phyloP scores from a whole-genome alignment of 1,140 invertebrate species.

The Temnothorax curvispinosus region DNA sequence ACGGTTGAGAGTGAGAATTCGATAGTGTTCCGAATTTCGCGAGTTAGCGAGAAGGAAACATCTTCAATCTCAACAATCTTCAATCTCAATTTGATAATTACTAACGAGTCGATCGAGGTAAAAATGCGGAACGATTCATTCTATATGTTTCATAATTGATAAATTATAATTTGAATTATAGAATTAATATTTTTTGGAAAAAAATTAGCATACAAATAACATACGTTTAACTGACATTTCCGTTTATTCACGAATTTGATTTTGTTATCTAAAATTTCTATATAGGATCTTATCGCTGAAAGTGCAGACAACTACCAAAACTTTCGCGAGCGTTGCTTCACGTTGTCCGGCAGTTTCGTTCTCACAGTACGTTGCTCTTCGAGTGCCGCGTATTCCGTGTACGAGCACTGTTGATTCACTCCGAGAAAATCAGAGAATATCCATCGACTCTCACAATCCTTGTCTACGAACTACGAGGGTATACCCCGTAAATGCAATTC shows the following conservation, averaged over 20 bases:
- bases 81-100: not conserved
- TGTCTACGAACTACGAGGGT: conserved; percentile 32
- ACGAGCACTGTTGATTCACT: conserved; percentile 35
- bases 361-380: conserved; percentile 43
- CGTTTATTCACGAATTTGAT: not conserved
- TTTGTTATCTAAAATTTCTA: not conserved
- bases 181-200: not conserved
- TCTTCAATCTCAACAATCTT: not conserved
- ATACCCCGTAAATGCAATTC: conserved; percentile 50
- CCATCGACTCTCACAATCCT: conserved; percentile 45
- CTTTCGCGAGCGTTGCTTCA: conserved; percentile 19
- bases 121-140: not conserved
- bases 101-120: not conserved
- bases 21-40: conserved; percentile 6
- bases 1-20: conserved; percentile 33
- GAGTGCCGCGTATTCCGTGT: conserved; percentile 24
- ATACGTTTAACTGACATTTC: not conserved
- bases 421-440: conserved; percentile 53
- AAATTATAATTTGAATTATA: not conserved
- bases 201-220: not conserved
- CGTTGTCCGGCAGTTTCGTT: conserved; percentile 40
- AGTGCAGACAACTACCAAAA: conserved; percentile 10
- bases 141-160: not conserved
- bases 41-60: not conserved
- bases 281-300: not conserved